Percentiles rank a stretch among this genome's conserved stretches.
Evolutionary conservation across 2,113 vertebrate genomes (phyloP).

Genomic region (Albula glossodonta): DNA sequence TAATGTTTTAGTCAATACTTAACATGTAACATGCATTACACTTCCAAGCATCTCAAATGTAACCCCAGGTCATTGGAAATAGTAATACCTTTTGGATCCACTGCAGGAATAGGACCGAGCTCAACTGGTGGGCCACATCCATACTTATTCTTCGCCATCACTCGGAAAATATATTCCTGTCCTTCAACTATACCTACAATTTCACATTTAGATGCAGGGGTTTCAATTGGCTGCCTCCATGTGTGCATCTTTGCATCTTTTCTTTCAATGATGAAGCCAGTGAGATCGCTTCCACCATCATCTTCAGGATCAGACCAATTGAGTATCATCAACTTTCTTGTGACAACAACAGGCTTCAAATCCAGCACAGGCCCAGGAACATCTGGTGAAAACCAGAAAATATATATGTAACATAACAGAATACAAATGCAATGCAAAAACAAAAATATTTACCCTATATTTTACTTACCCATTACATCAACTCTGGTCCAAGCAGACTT

Average conservation of each 20-base stretch:
- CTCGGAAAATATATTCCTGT: constrained; percentile 92
- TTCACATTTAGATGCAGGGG: constrained; percentile 90
- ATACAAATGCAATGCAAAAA: constrained; percentile 3
- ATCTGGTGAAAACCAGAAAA: constrained; percentile 70
- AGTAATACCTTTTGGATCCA: constrained; percentile 87
- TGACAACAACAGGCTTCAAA: constrained; percentile 94
- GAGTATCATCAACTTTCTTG: constrained; percentile 94
- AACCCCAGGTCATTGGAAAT: not conserved
- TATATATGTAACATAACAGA: not conserved
- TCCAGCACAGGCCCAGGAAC: constrained; percentile 93
- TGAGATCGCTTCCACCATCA: constrained; percentile 93
- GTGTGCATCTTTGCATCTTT: constrained; percentile 90
- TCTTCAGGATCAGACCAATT: constrained; percentile 97
- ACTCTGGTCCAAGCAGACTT: constrained; percentile 83
- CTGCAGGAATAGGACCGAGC: constrained; percentile 85
- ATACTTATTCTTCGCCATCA: constrained; percentile 94
- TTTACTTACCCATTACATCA: constrained; percentile 87
- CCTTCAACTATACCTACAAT: constrained; percentile 91
- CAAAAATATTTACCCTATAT: not conserved
- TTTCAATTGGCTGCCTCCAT: constrained; percentile 92
- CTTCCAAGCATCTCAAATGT: not conserved
- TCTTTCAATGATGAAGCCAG: constrained; percentile 88
- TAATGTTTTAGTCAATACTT: not conserved
- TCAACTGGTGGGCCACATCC: constrained; percentile 87
- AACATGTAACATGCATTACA: not conserved